Base-by-base conservation (phyloP, 2,888 invertebrate genomes). In the Dysmachus trigonus region DNA sequence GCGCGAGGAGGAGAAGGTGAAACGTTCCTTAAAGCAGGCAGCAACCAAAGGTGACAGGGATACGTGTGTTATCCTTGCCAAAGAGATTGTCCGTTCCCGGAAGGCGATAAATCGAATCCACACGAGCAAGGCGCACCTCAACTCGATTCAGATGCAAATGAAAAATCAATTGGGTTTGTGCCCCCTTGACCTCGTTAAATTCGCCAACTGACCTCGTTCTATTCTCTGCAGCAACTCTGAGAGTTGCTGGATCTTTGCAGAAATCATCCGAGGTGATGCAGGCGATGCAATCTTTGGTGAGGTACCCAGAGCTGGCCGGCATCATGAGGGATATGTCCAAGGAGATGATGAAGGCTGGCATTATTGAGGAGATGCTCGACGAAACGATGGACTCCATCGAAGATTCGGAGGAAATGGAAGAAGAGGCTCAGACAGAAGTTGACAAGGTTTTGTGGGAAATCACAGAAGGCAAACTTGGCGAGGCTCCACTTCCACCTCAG, bases 311-410 rank as follows among this genome's bases (percentile, higher is more conserved):
- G 92, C 95, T 99, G 2, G 97, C 98, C 0, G 96, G 95, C 62
- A 98, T 98, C 0, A 99, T 99, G 99, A 96, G 98, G 90, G 99
- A 99, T 89, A 94, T 99, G 93, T 98, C 99, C 1, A 98, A 97
- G 90, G 99, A 99, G 93, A 99, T 99, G 99, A 99, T 98, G 97
- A 97, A 95, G 92, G 98, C 98, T 0, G 99, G 99, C 22, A 99
- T 99, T 87, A 98, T 99, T 85, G 99, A 99, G 91, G 99, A 99
- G 93, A 98, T 99, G 99, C 93, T 99, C 71, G 99, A 99, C 88
- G 99, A 99, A 91, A 98, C 98, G 38, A 96, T 99, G 95, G 98
- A 98, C 87, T 94, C 95, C 4, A 95, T 98, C 88, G 98, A 98
- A 89, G 98, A 98, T 91, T 95, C 97, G 6, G 98, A 98, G 89